Conservation (phyloP, 2,113 vertebrate species). For the Gymnogyps californianus region DNA sequence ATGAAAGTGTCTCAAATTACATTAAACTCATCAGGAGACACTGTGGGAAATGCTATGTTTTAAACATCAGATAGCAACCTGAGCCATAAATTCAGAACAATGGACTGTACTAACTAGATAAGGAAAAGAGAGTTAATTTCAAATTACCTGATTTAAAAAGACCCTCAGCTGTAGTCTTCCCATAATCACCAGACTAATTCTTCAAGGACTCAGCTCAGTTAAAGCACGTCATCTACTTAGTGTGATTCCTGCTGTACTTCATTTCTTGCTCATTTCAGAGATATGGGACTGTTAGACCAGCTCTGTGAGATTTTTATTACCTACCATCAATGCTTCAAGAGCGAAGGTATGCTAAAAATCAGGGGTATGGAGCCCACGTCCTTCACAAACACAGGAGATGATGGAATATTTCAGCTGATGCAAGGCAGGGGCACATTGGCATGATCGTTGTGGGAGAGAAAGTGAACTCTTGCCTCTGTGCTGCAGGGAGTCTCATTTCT, state of each 20-base stretch:
- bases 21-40: neutral
- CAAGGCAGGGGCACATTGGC: neutral
- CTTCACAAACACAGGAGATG: neutral
- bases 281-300: neutral
- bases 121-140: neutral
- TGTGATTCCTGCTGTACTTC: neutral
- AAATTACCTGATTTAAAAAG: slow-evolving; percentile 13
- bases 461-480: neutral
- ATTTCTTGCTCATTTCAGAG: neutral
- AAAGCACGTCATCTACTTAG: neutral
- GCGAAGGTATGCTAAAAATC: neutral
- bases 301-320: neutral
- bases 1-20: neutral
- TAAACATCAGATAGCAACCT: neutral
- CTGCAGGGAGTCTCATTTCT: neutral
- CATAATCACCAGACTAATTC: neutral
- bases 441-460: neutral
- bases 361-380: neutral
- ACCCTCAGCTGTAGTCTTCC: neutral
- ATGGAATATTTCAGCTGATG: neutral
- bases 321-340: neutral
- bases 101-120: neutral
- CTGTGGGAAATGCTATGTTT: neutral
- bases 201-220: neutral
- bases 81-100: neutral